Percentiles rank a stretch among this genome's conserved stretches.
Conservation (phyloP, 1,140 invertebrate species). For the Zaprionus ornatus region DNA sequence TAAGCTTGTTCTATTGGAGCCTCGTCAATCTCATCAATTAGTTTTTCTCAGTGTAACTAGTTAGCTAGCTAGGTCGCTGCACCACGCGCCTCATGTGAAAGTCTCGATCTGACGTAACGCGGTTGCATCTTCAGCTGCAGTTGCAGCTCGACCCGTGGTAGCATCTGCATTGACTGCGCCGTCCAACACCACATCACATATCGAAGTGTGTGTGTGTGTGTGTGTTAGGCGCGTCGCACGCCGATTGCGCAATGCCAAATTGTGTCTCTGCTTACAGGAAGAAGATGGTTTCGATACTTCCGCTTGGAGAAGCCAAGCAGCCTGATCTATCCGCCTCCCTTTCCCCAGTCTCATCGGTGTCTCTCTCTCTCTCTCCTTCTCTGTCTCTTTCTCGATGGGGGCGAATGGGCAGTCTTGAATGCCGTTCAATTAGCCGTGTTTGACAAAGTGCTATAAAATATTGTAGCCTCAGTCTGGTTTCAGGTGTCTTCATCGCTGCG, state of each 20-base stretch:
- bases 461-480: conserved; percentile 52
- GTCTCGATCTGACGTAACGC: conserved; percentile 61
- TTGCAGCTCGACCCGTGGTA: conserved; percentile 4
- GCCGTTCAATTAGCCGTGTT: conserved; percentile 75
- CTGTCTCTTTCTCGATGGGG: neutral
- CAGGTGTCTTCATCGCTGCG: conserved; percentile 62
- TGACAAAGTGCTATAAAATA: conserved; percentile 66
- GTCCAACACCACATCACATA: conserved; percentile 21
- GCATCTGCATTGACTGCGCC: neutral
- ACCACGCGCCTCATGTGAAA: conserved; percentile 36
- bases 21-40: neutral
- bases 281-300: conserved; percentile 63
- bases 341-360: no score
- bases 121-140: conserved; percentile 61
- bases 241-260: conserved; percentile 68
- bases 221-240: conserved; percentile 52
- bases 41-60: conserved; percentile 11
- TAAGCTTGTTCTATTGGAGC: neutral
- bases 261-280: conserved; percentile 60
- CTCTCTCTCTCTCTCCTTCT: neutral
- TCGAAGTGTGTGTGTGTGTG: conserved; percentile 32
- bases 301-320: conserved; percentile 30
- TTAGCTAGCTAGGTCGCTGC: neutral
- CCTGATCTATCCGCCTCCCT: neutral
- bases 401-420: conserved; percentile 41